Evolutionary conservation across 2,888 invertebrate species (phyloP), one percentile per base, ranked within the genome.

Genomic region (Nycteola revayana): DNA sequence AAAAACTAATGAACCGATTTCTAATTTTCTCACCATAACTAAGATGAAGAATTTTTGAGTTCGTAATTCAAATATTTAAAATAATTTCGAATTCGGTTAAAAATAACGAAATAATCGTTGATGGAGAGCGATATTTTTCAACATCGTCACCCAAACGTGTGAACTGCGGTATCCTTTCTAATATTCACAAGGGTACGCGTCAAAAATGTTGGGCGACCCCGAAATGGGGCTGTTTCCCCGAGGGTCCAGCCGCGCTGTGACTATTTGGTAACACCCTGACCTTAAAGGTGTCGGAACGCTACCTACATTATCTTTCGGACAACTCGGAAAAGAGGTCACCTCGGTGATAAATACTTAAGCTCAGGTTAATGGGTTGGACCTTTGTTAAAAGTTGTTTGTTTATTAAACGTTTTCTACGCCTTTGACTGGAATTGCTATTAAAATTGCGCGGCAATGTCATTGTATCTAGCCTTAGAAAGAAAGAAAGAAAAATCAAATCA

Each of bases 281-380:
- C 77, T 69, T 71, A 66, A 71, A 70, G 62, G 66, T 61, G 59
- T 52, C 59, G 64, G 56, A 59, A 64, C 63, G 56, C 54, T 54
- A 68, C 72, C 66, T 69, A 75, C 79, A 81, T 78, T 77, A 77
- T 77, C 72, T 77, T 66, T 60, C 71, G 73, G 72, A 75, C 71
- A 69, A 70, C 66, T 71, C 59, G 54, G 61, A 64, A 67, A 73
- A 62, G 67, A 75, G 78, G 75, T 76, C 79, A 70, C 67, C 55
- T 56, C 57, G 54, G 63, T 68, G 66, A 68, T 73, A 66, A 78
- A 81, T 77, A 74, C 69, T 73, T 70, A 66, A 76, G 63, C 65
- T 60, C 60, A 57, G 61, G 65, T 72, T 78, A 80, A 81, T 75
- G 68, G 68, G 57, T 60, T 59, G 48, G 48, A 50, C 33, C 62